Conservation (phyloP, 30 jellyfish, hydroid and myxozoan species). For the Hydractinia symbiolongicarpus region DNA sequence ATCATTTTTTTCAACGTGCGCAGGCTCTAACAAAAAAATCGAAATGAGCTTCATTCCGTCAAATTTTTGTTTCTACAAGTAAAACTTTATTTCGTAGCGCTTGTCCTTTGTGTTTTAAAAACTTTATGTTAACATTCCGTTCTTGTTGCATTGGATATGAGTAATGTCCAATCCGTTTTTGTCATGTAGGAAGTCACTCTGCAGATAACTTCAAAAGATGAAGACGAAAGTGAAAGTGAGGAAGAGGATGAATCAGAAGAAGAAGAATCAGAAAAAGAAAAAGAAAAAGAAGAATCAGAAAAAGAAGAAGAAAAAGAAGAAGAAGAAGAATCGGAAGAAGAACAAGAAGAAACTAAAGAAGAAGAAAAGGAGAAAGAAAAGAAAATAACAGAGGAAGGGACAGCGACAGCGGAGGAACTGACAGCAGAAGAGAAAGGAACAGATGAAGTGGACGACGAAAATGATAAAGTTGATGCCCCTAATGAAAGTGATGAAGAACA, state of each 20-base stretch:
- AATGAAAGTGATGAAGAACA: conserved; percentile 2
- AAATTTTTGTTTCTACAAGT: too few species aligned
- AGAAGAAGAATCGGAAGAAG: background rate
- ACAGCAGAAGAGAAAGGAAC: conserved; percentile 1
- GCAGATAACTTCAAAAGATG: conserved; percentile 34
- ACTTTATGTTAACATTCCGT: too few species aligned
- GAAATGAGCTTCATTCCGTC: too few species aligned
- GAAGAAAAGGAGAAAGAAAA: background rate
- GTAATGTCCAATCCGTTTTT: background rate
- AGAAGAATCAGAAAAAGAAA: conserved; percentile 37
- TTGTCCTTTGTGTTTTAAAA: too few species aligned
- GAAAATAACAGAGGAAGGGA: conserved; percentile 1
- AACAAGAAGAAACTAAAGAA: conserved; percentile 2
- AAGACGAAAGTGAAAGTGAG: conserved; percentile 17
- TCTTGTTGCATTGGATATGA: too few species aligned
- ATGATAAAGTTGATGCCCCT: background rate
- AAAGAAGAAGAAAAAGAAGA: conserved; percentile 35
- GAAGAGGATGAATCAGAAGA: conserved; percentile 35
- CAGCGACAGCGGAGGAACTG: conserved; percentile 13
- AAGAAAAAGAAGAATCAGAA: conserved; percentile 31
- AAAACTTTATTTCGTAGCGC: too few species aligned
- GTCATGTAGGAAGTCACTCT: conserved; percentile 57
- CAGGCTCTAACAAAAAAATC: too few species aligned
- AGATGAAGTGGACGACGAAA: conserved; percentile 15
- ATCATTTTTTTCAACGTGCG: too few species aligned